Percentiles rank a stretch among this genome's conserved stretches.
Evolutionary conservation across 1,140 invertebrate genomes (phyloP).

Genomic region (Rhyzopertha dominica): DNA sequence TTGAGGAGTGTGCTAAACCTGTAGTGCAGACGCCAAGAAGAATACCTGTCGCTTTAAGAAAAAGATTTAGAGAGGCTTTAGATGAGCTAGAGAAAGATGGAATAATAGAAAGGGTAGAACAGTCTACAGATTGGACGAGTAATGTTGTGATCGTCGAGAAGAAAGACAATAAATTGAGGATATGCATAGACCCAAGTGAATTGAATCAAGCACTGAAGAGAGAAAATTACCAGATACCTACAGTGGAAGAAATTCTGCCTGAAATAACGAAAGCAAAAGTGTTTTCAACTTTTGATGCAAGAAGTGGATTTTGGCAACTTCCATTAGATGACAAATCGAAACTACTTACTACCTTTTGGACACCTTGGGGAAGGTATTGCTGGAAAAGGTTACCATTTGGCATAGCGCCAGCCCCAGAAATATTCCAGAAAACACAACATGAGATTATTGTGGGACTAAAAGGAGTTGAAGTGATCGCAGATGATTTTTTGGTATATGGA

Average conservation of each 20-base stretch:
- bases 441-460: too few species aligned
- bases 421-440: too few species aligned
- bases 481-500: too few species aligned
- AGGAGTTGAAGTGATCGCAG: too few species aligned
- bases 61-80: constrained; percentile 7
- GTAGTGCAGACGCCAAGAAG: constrained; percentile 1
- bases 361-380: too few species aligned
- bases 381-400: too few species aligned
- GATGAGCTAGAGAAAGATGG: constrained; percentile 5
- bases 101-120: constrained; percentile 12
- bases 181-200: constrained; percentile 49
- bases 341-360: too few species aligned
- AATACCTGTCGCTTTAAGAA: constrained; percentile 6
- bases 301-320: too few species aligned
- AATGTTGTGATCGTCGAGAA: constrained; percentile 45
- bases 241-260: constrained; percentile 40
- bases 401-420: too few species aligned
- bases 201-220: constrained; percentile 46
- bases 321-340: too few species aligned
- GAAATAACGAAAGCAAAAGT: constrained; percentile 25
- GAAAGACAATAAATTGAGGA: constrained; percentile 42
- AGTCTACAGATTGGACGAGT: constrained; percentile 48
- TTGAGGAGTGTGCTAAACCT: constrained; percentile 4
- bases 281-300: constrained; percentile 7
- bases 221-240: constrained; percentile 41